Conservation (phyloP, 2,888 invertebrate genomes). For the Chymomyza caudatula region DNA sequence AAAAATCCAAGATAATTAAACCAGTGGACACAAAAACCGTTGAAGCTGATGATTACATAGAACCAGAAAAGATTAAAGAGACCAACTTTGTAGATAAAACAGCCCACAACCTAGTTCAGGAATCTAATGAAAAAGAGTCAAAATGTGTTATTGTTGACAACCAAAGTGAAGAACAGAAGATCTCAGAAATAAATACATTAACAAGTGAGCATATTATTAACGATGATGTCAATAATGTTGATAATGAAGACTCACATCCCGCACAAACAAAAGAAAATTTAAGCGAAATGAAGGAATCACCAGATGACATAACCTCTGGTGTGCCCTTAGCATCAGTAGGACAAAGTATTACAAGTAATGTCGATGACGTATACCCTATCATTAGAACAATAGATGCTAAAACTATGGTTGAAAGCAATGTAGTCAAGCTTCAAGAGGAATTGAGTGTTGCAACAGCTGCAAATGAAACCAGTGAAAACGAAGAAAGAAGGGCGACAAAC, state of each 20-base stretch:
- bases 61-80: not conserved
- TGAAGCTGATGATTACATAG: not conserved
- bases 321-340: no score
- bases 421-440: not conserved
- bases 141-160: not conserved
- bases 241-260: not conserved
- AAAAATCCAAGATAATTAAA: constrained; percentile 27
- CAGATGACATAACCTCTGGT: no score
- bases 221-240: not conserved
- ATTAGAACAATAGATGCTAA: not conserved
- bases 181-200: not conserved
- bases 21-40: not conserved
- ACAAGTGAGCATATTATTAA: not conserved
- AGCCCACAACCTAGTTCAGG: no score
- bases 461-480: not conserved
- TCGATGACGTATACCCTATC: not conserved
- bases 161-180: not conserved
- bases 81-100: no score
- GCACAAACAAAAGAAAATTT: not conserved
- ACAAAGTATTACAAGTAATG: no score
- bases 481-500: not conserved
- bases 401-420: not conserved
- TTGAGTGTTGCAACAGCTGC: not conserved
- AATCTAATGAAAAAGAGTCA: constrained; percentile 2
- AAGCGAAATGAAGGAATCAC: not conserved